These are phyloP conservation scores for Plodia interpunctella DNA, from an alignment of 1,140 invertebrate genomes.

Conservation along the genomic window DNA sequence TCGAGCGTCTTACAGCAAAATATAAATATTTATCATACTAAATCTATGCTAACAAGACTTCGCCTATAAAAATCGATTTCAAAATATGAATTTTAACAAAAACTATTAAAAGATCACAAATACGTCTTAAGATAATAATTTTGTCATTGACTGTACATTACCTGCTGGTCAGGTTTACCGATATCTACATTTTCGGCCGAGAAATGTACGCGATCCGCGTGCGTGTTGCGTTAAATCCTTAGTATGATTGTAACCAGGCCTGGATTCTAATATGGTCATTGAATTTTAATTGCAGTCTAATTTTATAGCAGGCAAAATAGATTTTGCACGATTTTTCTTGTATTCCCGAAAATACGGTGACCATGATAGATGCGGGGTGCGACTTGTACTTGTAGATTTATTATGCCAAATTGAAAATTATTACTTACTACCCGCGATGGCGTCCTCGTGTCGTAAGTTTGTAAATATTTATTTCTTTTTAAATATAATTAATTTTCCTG, in stretches of 20 bases:
- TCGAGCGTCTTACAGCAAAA: too few relatives aligned
- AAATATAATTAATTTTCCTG: constrained; percentile 28
- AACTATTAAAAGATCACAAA: background rate
- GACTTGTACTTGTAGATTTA: background rate
- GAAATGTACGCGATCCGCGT: background rate
- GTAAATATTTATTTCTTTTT: constrained; percentile 39
- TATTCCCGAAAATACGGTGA: background rate
- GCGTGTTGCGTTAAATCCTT: constrained; percentile 1
- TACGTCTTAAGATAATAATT: background rate
- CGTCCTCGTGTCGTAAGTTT: constrained; percentile 12
- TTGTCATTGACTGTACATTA: background rate
- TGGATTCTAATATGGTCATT: background rate
- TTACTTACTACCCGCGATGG: background rate
- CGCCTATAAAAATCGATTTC: too few relatives aligned
- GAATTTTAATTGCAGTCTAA: background rate
- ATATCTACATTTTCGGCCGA: background rate
- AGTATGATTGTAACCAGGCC: background rate
- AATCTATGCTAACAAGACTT: too few relatives aligned
- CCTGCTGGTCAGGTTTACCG: background rate
- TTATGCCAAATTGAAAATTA: background rate
- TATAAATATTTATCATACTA: too few relatives aligned
- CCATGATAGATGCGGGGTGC: background rate
- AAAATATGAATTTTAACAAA: background rate
- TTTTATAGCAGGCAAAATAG: background rate
- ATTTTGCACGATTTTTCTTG: too few relatives aligned